Conservation (phyloP, 2,888 invertebrate genomes). For the Sphaeridia pumilis region DNA sequence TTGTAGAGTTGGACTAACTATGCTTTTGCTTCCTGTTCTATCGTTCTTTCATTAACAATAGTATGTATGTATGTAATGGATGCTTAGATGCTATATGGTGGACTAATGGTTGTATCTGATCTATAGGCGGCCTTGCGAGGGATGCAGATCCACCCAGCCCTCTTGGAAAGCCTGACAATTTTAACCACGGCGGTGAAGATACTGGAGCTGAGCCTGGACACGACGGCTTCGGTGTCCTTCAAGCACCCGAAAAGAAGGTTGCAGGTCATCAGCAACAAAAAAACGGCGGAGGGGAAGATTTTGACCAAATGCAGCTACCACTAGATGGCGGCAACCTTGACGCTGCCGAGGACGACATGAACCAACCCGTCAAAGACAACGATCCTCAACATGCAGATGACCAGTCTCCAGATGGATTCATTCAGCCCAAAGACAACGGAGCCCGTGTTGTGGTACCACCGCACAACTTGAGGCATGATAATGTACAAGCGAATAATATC, state of each 20-base stretch:
- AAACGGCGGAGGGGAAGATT: not conserved
- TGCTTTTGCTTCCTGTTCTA: too few species aligned
- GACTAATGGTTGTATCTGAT: too few species aligned
- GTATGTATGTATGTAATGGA: too few species aligned
- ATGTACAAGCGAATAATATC: conserved; percentile 19
- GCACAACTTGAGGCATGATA: conserved; percentile 6
- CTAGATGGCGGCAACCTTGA: conserved; percentile 26
- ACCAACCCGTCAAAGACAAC: conserved; percentile 29
- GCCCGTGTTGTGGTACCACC: conserved; percentile 14
- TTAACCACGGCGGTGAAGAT: not conserved
- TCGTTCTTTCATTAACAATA: too few species aligned
- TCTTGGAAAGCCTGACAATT: too few species aligned
- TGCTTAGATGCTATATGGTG: too few species aligned
- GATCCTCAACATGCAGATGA: conserved; percentile 29
- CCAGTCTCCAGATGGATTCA: conserved; percentile 33
- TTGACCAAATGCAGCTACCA: conserved; percentile 17
- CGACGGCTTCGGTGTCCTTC: conserved; percentile 24
- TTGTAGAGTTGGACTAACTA: too few species aligned
- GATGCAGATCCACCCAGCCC: too few species aligned
- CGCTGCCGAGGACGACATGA: conserved; percentile 34
- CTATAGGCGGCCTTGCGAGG: too few species aligned
- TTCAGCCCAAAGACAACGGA: conserved; percentile 23
- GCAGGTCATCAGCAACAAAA: not conserved
- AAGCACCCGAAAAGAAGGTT: conserved; percentile 20
- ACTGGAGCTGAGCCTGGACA: conserved; percentile 9